Percentiles rank a stretch among this genome's conserved stretches.
phyloP scores from a whole-genome alignment of 1,140 invertebrate species.

The Drosophila mojavensis region DNA sequence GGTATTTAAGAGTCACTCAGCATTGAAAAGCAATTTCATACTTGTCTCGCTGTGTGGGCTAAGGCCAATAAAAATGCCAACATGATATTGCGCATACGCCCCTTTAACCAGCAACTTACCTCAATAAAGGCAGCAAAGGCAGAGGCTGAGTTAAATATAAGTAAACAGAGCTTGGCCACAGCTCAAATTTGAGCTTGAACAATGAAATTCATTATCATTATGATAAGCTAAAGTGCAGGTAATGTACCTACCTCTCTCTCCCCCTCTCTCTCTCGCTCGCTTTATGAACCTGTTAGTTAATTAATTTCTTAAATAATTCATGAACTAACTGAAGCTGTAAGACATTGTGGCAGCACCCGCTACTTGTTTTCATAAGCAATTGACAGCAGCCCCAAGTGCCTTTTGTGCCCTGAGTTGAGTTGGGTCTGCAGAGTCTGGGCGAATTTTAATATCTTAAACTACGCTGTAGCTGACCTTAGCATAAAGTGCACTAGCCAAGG shows the following conservation, averaged over 20 bases:
- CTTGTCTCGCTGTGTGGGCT: constrained; percentile 1
- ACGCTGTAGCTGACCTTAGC: constrained; percentile 14
- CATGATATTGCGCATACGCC: constrained; percentile 31
- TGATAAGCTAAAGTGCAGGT: constrained; percentile 16
- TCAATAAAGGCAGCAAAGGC: neutral
- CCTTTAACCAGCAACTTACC: neutral
- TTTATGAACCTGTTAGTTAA: constrained; percentile 38
- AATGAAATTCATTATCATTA: constrained; percentile 50
- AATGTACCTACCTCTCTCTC: constrained; percentile 1
- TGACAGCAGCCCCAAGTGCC: constrained; percentile 22
- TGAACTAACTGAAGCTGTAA: constrained; percentile 40
- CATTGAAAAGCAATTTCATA: constrained; percentile 40
- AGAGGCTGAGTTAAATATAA: neutral
- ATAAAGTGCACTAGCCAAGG: neutral
- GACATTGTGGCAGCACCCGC: constrained; percentile 21
- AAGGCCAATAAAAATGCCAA: neutral
- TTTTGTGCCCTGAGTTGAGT: neutral
- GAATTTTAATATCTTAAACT: neutral
- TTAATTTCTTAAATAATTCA: constrained; percentile 58
- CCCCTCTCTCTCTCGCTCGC: neutral
- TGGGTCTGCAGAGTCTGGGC: neutral
- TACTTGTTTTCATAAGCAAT: constrained; percentile 29
- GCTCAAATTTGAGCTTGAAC: constrained; percentile 29
- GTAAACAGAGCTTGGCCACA: constrained; percentile 2
- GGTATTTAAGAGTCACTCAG: constrained; percentile 33